A percentile compares a stretch with the other conserved stretches of the same genome.
These are phyloP conservation scores for Dromiciops gliroides DNA, from an alignment of 2,113 vertebrate species.

Conservation along the genomic window DNA sequence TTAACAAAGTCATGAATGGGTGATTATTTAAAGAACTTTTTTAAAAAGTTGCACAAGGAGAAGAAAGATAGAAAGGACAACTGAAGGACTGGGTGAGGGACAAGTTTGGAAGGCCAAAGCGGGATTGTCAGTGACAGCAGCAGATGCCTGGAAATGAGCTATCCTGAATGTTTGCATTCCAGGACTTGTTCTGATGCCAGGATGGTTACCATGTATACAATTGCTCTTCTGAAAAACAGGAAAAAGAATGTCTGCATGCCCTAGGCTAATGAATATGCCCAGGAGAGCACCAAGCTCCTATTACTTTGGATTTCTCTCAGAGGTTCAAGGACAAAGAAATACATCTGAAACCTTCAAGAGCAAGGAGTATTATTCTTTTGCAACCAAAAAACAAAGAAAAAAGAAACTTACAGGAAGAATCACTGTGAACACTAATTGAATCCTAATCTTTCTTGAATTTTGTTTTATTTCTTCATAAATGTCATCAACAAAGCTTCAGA, in stretches of 20 bases:
- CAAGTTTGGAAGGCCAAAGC: neutral
- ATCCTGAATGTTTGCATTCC: slow-evolving; percentile 34
- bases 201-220: neutral
- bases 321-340: neutral
- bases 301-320: neutral
- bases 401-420: neutral
- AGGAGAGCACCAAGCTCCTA: neutral
- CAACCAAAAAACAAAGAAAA: neutral
- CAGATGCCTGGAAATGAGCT: neutral
- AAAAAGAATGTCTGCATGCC: neutral
- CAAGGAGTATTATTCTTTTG: neutral
- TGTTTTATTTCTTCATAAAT: neutral
- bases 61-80: neutral
- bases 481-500: neutral
- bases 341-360: neutral
- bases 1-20: neutral
- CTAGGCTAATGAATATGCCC: neutral
- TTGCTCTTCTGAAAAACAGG: neutral
- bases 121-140: neutral
- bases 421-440: neutral
- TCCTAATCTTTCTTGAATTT: neutral
- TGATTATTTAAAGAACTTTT: slow-evolving; percentile 14
- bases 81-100: neutral
- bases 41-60: slow-evolving; percentile 17
- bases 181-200: neutral